phyloP scores from a whole-genome alignment of 2,888 invertebrate species.

The Sympetrum striolatum region DNA sequence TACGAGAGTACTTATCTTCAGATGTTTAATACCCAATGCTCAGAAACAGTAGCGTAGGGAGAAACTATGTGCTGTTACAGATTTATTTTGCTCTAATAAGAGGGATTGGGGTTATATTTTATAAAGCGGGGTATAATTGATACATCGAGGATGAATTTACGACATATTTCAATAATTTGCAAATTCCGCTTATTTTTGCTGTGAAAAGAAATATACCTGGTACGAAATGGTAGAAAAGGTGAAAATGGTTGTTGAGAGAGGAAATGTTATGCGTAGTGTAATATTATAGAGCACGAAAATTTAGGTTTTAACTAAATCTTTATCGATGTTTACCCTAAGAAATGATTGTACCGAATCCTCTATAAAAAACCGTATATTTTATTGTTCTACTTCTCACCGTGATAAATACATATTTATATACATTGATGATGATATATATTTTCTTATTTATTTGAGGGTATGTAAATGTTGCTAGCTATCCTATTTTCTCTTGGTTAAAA shows the following conservation, averaged over 20 bases:
- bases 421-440: neutral
- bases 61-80: constrained; percentile 2
- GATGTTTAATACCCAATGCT: neutral
- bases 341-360: neutral
- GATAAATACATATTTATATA: constrained; percentile 2
- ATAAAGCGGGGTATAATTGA: neutral
- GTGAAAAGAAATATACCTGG: neutral
- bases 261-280: neutral
- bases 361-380: constrained; percentile 11
- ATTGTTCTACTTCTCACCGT: constrained; percentile 3
- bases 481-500: constrained; percentile 25
- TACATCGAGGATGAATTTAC: neutral
- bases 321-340: neutral
- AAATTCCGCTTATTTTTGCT: constrained; percentile 25
- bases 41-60: neutral
- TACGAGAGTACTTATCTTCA: neutral
- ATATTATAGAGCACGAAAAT: neutral
- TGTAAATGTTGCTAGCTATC: constrained; percentile 30
- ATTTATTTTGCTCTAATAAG: constrained; percentile 16
- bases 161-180: constrained; percentile 22
- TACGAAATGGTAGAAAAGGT: neutral
- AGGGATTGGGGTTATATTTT: constrained; percentile 24
- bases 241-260: neutral
- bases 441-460: constrained; percentile 29
- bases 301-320: neutral